Conservation (phyloP, 2,888 invertebrate genomes). For the Cremastinae sp. region DNA sequence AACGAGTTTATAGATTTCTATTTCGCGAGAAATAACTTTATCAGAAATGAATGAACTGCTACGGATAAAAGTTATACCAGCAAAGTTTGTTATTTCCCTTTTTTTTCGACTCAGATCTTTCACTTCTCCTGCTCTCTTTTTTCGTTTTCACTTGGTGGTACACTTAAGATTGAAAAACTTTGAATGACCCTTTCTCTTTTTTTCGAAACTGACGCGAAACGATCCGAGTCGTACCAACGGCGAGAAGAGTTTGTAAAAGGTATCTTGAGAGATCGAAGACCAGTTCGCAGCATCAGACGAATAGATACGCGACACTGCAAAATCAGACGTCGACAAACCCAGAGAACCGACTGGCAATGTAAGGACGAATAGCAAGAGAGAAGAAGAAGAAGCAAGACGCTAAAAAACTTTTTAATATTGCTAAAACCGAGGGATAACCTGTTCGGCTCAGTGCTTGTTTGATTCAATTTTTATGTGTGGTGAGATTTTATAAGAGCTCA, state of each 20-base stretch:
- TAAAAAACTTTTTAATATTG: constrained; percentile 43
- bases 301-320: constrained; percentile 32
- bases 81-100: constrained; percentile 20
- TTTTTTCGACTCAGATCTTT: constrained; percentile 18
- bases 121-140: constrained; percentile 14
- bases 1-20: constrained; percentile 3
- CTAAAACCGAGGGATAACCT: constrained; percentile 31
- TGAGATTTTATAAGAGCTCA: constrained; percentile 16
- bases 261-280: constrained; percentile 68
- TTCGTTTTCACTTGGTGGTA: constrained; percentile 32
- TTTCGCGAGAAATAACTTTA: constrained; percentile 18
- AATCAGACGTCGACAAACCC: constrained; percentile 27
- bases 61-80: constrained; percentile 10
- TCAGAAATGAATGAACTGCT: constrained; percentile 33
- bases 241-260: constrained; percentile 61
- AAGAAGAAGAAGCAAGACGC: constrained; percentile 13
- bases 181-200: constrained; percentile 58
- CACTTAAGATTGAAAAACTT: constrained; percentile 75
- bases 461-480: constrained; percentile 38
- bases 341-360: constrained; percentile 26
- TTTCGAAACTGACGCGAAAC: constrained; percentile 36
- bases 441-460: constrained; percentile 42
- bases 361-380: constrained; percentile 15
- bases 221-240: constrained; percentile 52
- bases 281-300: constrained; percentile 51